Evolutionary conservation across 2,113 vertebrate genomes (phyloP).

Genomic region (Labeo rohita): DNA sequence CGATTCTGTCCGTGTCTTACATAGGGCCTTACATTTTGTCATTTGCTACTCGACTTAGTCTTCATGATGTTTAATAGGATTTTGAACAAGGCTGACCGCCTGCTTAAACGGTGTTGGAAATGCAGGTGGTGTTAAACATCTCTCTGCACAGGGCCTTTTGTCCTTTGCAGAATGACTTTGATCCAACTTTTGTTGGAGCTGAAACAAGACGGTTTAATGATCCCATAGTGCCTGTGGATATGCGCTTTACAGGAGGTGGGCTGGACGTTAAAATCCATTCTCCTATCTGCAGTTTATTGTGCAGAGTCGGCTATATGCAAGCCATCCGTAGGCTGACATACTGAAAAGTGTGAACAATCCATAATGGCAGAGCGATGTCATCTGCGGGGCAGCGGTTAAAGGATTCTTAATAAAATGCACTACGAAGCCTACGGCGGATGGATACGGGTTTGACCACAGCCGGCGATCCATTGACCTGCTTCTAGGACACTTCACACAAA

Average conservation of each 20-base stretch:
- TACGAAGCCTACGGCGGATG: background rate
- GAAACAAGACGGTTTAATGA: conserved; percentile 1
- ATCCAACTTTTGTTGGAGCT: conserved; percentile 4
- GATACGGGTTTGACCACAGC: background rate
- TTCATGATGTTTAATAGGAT: too few species aligned
- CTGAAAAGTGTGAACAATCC: background rate
- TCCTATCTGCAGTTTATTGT: background rate
- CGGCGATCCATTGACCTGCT: conserved; percentile 44
- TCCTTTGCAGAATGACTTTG: conserved; percentile 24
- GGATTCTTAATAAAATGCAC: background rate
- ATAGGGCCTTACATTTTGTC: too few species aligned
- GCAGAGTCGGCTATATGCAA: background rate
- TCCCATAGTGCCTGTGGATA: background rate
- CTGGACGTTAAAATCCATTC: background rate
- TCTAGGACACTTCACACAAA: conserved; percentile 38
- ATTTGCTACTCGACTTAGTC: too few species aligned
- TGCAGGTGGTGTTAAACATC: background rate
- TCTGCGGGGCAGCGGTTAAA: background rate
- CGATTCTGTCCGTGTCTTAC: too few species aligned
- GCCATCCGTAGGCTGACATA: background rate
- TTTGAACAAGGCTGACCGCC: background rate
- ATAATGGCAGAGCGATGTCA: background rate
- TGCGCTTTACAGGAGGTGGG: background rate
- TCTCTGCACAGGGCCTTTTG: background rate
- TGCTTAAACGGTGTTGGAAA: background rate